Percentiles rank a stretch among this genome's conserved stretches.
These are phyloP conservation scores for Chloroceryle aenea DNA, from an alignment of 2,113 vertebrate species.

Conservation along the genomic window DNA sequence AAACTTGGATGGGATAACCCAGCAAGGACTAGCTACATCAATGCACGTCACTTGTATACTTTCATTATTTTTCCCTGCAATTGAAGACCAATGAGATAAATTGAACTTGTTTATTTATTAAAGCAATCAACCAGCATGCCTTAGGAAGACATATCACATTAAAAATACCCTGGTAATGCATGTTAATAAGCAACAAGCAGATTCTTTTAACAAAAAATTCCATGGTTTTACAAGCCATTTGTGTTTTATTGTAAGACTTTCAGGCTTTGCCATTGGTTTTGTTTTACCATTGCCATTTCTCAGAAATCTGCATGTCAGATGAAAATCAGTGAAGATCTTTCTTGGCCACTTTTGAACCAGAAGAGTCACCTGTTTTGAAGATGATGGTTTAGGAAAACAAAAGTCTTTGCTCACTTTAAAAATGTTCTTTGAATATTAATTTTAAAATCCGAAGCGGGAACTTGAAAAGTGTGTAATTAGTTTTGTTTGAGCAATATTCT, in stretches of 20 bases:
- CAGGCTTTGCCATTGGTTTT: background rate
- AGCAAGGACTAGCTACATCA: background rate
- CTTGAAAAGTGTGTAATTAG: background rate
- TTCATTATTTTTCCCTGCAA: slow-evolving; percentile 28
- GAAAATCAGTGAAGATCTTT: background rate
- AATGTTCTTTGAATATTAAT: background rate
- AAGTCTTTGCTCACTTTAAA: background rate
- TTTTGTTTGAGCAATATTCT: background rate
- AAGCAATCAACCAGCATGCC: slow-evolving; percentile 55
- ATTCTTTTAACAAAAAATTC: background rate
- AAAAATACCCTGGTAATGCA: slow-evolving; percentile 35
- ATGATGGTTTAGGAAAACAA: background rate
- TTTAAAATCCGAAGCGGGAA: background rate
- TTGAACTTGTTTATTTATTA: slow-evolving; percentile 73
- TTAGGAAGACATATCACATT: slow-evolving; percentile 50
- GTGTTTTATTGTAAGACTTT: background rate
- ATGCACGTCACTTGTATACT: background rate
- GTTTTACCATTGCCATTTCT: background rate
- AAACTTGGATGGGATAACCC: background rate
- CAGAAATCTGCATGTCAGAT: background rate
- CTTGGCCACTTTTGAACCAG: background rate
- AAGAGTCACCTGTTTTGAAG: background rate
- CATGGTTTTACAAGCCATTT: background rate
- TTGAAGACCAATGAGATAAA: slow-evolving; percentile 73
- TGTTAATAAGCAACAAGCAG: slow-evolving; percentile 23